A percentile compares a stretch with the other conserved stretches of the same genome.
Conservation (phyloP, 2,797 vertebrate species). For the Clamator glandarius region DNA sequence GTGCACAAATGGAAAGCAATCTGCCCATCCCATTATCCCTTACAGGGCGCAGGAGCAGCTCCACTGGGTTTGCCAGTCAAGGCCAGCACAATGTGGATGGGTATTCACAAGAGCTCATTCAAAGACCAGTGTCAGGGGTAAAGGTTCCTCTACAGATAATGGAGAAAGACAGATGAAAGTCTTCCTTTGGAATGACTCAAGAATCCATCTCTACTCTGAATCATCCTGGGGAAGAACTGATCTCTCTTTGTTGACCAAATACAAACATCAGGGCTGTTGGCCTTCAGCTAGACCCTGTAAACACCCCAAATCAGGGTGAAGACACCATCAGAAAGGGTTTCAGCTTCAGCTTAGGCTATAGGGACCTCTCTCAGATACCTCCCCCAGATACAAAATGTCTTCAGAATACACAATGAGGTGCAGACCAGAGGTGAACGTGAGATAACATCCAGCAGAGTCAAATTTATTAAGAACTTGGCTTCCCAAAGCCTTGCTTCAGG, state of each 20-base stretch:
- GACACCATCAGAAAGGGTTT: neutral
- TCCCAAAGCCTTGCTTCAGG: neutral
- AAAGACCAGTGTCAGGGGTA: neutral
- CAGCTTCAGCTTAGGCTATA: neutral
- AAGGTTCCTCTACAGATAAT: neutral
- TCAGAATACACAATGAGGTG: neutral
- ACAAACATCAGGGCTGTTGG: neutral
- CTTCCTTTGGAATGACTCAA: conserved; percentile 39
- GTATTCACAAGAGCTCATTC: neutral
- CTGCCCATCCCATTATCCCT: neutral
- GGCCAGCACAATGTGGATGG: neutral
- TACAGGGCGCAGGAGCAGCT: neutral
- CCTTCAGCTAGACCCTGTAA: neutral
- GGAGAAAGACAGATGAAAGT: neutral
- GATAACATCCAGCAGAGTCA: neutral
- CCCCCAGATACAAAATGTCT: neutral
- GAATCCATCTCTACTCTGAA: conserved; percentile 2
- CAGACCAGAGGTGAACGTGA: neutral
- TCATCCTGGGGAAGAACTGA: neutral
- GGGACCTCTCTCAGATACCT: neutral
- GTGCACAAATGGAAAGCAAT: neutral
- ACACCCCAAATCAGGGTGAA: neutral
- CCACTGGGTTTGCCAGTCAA: neutral
- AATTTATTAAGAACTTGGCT: neutral
- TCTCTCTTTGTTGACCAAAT: conserved; percentile 23